These are phyloP conservation scores for Oscheius myriophilus DNA, from an alignment of 2,888 invertebrate species.

Conservation along the genomic window DNA sequence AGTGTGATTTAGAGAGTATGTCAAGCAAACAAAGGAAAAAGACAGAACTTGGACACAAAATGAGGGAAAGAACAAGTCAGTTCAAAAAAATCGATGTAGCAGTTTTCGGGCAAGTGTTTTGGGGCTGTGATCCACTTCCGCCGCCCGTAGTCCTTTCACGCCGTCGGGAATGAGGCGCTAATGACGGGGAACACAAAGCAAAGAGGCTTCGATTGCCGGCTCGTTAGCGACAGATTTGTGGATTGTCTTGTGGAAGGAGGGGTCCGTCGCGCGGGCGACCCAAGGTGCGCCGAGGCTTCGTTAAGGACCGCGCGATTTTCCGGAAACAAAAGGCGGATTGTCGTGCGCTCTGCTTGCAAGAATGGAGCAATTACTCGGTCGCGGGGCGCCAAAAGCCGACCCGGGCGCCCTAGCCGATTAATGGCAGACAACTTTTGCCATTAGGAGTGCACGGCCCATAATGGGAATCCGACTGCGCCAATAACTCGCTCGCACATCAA, in stretches of 20 bases:
- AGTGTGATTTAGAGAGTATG: too few species aligned
- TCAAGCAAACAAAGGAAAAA: too few species aligned
- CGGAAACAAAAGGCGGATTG: constrained; percentile 24
- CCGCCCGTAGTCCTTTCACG: background rate
- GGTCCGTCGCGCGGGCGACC: background rate
- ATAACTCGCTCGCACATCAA: constrained; percentile 26
- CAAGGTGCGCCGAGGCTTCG: constrained; percentile 4
- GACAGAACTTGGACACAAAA: too few species aligned
- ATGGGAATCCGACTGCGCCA: constrained; percentile 26
- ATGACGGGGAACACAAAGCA: constrained; percentile 29
- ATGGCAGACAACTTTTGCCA: constrained; percentile 28
- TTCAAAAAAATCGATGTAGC: background rate
- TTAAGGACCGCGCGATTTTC: constrained; percentile 26
- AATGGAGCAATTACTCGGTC: constrained; percentile 28
- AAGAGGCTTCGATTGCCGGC: constrained; percentile 28
- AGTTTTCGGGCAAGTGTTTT: too few species aligned
- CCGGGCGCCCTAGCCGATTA: constrained; percentile 15
- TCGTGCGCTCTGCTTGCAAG: constrained; percentile 12
- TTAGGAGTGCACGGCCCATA: constrained; percentile 25
- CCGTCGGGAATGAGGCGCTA: constrained; percentile 16
- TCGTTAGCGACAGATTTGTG: constrained; percentile 26
- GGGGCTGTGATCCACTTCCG: background rate
- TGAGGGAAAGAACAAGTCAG: background rate
- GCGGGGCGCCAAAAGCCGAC: constrained; percentile 21
- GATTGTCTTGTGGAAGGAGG: constrained; percentile 21